These are phyloP conservation scores for Podarcis muralis DNA, from an alignment of 2,113 vertebrate species.

Conservation along the genomic window DNA sequence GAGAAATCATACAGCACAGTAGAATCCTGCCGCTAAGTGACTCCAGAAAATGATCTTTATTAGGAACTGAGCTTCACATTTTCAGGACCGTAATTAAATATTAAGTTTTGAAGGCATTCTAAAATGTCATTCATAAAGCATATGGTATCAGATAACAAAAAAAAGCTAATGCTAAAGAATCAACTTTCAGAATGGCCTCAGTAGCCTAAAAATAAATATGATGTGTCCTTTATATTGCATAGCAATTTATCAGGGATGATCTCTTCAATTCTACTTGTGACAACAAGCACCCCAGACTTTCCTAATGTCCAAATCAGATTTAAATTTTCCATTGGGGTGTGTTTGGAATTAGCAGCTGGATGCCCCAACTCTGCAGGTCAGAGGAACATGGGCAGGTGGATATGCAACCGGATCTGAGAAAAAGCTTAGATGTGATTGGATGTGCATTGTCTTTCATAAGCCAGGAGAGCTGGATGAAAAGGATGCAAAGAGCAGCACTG, in stretches of 20 bases:
- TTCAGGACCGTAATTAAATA: slow-evolving; percentile 85
- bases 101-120: slow-evolving; percentile 75
- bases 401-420: neutral
- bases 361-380: neutral
- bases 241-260: neutral
- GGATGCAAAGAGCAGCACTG: neutral
- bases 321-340: neutral
- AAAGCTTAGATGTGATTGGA: neutral
- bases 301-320: neutral
- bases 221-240: neutral
- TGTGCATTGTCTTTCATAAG: neutral
- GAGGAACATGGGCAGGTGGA: neutral
- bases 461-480: neutral
- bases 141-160: slow-evolving; percentile 76
- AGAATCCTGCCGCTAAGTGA: slow-evolving; percentile 55
- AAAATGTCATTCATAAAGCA: slow-evolving; percentile 70
- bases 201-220: neutral
- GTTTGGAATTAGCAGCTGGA: neutral
- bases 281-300: neutral
- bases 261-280: neutral
- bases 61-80: slow-evolving; percentile 52
- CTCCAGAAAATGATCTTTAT: slow-evolving; percentile 47
- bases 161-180: slow-evolving; percentile 81
- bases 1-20: slow-evolving; percentile 5
- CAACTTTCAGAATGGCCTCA: slow-evolving; percentile 79